phyloP scores from a whole-genome alignment of 1,140 invertebrate species.

The Sinonovacula constricta region DNA sequence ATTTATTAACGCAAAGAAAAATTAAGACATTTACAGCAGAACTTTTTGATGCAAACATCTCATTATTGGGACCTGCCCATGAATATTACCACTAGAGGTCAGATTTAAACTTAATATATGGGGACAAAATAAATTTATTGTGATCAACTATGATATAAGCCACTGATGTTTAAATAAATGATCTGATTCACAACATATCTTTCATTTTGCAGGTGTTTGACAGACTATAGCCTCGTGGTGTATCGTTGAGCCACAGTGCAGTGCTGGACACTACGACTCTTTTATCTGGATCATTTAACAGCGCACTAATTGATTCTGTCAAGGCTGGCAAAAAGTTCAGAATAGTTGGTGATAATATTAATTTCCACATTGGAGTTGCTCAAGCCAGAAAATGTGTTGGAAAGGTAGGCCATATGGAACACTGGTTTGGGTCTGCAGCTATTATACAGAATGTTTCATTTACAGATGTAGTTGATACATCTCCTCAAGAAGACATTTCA shows the following conservation, averaged over 20 bases:
- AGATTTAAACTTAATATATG: background rate
- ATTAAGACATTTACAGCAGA: too few species aligned
- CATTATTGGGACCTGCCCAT: background rate
- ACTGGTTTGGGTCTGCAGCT: slow-evolving; percentile 45
- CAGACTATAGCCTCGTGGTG: slow-evolving; percentile 6
- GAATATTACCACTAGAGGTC: background rate
- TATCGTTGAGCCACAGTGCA: slow-evolving; percentile 12
- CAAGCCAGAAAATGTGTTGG: slow-evolving; percentile 25
- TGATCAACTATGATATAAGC: too few species aligned
- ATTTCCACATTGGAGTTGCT: slow-evolving; percentile 33
- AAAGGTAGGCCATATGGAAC: slow-evolving; percentile 24
- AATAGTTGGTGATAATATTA: slow-evolving; percentile 44
- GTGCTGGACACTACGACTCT: slow-evolving; percentile 24
- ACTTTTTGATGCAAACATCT: background rate
- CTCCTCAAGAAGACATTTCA: slow-evolving; percentile 19
- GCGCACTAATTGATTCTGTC: slow-evolving; percentile 27
- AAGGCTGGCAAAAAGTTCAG: slow-evolving; percentile 16
- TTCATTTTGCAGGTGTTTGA: slow-evolving; percentile 39
- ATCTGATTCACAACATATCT: too few species aligned
- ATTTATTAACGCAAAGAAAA: too few species aligned
- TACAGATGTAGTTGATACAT: background rate
- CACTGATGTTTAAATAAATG: too few species aligned
- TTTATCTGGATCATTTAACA: slow-evolving; percentile 35
- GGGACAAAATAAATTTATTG: background rate
- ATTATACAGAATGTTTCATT: slow-evolving; percentile 44